These are phyloP conservation scores for Microctenopoma stevenorrisi DNA, from an alignment of 2,797 vertebrate species.

Conservation along the genomic window DNA sequence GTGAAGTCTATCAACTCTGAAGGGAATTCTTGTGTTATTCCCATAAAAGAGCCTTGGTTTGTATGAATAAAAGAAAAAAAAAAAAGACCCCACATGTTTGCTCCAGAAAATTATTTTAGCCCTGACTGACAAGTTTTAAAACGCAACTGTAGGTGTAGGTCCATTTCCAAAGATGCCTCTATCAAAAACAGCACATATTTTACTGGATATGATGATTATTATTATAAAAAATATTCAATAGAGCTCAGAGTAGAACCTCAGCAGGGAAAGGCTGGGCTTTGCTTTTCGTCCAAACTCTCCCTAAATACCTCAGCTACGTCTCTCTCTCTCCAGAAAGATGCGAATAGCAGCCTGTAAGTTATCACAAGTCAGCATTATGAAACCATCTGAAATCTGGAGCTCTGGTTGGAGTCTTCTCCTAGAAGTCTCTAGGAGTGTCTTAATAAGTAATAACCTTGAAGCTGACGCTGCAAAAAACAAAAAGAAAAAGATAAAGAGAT, in stretches of 20 bases:
- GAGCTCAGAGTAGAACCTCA: conserved; percentile 1
- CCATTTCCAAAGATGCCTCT: neutral
- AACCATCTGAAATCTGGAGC: neutral
- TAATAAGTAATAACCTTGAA: too few species aligned
- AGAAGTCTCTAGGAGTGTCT: neutral
- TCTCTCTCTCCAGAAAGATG: neutral
- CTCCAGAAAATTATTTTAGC: conserved; percentile 5
- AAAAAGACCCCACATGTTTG: conserved; percentile 7
- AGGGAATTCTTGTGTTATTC: neutral
- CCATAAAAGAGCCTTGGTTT: neutral
- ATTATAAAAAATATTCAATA: conserved; percentile 19
- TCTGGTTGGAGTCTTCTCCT: neutral
- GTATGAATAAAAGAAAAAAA: conserved; percentile 6
- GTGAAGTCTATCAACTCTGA: neutral
- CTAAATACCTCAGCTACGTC: conserved; percentile 1
- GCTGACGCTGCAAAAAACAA: too few species aligned
- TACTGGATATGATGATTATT: conserved; percentile 2
- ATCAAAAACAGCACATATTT: conserved; percentile 8
- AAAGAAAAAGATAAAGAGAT: neutral
- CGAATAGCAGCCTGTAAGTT: neutral
- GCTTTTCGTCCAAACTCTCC: neutral
- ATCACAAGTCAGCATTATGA: neutral
- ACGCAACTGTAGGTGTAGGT: conserved; percentile 20
- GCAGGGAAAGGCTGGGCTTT: neutral
- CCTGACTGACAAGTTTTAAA: conserved; percentile 10